These are phyloP conservation scores for Poecilus cupreus DNA, from an alignment of 2,888 invertebrate genomes.

Conservation along the genomic window DNA sequence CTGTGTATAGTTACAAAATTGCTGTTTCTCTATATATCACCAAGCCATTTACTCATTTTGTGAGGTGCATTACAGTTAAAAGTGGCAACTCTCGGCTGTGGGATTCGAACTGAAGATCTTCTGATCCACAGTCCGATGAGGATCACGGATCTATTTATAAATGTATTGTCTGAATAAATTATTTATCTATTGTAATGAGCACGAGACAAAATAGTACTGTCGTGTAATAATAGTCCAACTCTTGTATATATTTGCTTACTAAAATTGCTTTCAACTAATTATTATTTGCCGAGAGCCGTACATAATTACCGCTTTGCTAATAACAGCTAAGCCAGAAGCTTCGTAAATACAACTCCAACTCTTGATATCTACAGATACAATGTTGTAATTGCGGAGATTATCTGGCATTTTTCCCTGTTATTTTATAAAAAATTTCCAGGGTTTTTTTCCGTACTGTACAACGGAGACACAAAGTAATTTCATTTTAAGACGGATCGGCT, in stretches of 20 bases:
- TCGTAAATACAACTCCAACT: neutral
- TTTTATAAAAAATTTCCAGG: neutral
- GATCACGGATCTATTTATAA: no score
- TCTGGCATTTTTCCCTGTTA: neutral
- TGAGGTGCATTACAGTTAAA: no score
- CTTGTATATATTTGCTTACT: neutral
- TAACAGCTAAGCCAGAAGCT: conserved; percentile 1
- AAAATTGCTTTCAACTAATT: conserved; percentile 1
- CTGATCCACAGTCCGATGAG: no score
- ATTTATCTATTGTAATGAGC: no score
- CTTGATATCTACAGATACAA: neutral
- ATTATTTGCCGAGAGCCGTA: conserved; percentile 1
- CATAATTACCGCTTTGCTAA: conserved; percentile 3
- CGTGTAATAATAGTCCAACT: no score
- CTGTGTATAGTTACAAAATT: no score
- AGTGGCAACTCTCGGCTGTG: no score
- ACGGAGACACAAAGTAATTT: conserved; percentile 12
- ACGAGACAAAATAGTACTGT: neutral
- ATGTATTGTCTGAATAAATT: no score
- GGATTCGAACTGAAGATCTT: no score
- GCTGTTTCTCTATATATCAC: no score
- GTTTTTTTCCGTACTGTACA: neutral
- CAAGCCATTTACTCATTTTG: no score
- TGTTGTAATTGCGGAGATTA: conserved; percentile 3
- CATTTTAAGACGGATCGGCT: conserved; percentile 17